A percentile compares a stretch with the other conserved stretches of the same genome.
These are phyloP conservation scores for Piscicola geometra DNA, from an alignment of 2,888 invertebrate genomes.

Conservation along the genomic window DNA sequence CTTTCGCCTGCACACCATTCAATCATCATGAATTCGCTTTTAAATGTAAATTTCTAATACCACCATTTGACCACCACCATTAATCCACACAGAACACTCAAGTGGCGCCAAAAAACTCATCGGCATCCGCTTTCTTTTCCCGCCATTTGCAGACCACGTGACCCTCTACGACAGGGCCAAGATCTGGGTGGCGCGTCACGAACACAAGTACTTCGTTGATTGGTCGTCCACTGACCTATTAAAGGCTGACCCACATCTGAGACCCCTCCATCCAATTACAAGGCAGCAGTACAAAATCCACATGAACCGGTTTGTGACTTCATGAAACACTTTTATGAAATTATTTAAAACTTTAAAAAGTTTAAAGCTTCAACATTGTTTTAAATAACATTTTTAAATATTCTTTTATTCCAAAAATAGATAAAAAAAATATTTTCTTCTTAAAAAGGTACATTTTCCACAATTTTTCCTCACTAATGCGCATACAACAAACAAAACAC, in stretches of 20 bases:
- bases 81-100: background rate
- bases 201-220: slow-evolving; percentile 46
- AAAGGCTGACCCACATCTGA: slow-evolving; percentile 40
- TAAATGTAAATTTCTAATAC: no score
- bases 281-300: slow-evolving; percentile 44
- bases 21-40: no score
- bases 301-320: slow-evolving; percentile 46
- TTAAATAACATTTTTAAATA: no score
- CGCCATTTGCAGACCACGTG: slow-evolving; percentile 41
- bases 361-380: no score
- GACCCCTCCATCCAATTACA: slow-evolving; percentile 43
- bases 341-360: no score
- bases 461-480: no score
- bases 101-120: slow-evolving; percentile 39
- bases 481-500: background rate
- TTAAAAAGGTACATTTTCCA: no score
- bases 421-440: no score
- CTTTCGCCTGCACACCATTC: no score
- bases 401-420: no score
- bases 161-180: slow-evolving; percentile 41
- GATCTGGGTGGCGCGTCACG: slow-evolving; percentile 45
- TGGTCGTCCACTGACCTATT: slow-evolving; percentile 44
- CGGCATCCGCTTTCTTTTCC: slow-evolving; percentile 44
- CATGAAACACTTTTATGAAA: no score
- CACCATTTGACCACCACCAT: background rate